These are phyloP conservation scores for Antitype chi DNA, from an alignment of 2,888 invertebrate species.

Conservation along the genomic window DNA sequence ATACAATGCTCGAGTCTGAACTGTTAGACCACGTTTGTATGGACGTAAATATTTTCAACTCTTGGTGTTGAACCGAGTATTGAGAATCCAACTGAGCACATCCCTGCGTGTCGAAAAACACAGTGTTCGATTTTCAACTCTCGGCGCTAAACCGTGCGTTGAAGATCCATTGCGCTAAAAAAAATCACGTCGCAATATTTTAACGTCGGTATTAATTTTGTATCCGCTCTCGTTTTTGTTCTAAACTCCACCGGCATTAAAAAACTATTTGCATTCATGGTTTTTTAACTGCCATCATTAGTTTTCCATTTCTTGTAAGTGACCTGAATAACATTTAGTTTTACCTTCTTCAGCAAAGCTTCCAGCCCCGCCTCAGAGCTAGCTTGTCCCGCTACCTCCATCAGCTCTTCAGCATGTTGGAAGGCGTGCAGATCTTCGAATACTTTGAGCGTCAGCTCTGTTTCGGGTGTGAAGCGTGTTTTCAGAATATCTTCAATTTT, in stretches of 20 bases:
- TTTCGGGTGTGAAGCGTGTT: constrained; percentile 94
- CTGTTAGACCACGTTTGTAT: too few species aligned
- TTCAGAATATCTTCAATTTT: constrained; percentile 93
- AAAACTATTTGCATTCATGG: neutral
- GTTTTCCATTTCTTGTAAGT: neutral
- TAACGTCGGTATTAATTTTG: neutral
- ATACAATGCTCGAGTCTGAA: too few species aligned
- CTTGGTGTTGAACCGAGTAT: too few species aligned
- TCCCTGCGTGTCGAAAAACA: too few species aligned
- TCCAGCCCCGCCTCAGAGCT: constrained; percentile 97
- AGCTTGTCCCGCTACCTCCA: constrained; percentile 96
- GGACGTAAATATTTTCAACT: too few species aligned
- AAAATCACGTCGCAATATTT: too few species aligned
- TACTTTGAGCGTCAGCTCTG: constrained; percentile 91
- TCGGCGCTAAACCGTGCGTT: too few species aligned
- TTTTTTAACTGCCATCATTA: neutral
- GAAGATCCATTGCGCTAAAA: too few species aligned
- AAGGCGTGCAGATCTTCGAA: constrained; percentile 94
- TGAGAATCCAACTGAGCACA: too few species aligned
- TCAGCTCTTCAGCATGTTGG: constrained; percentile 93
- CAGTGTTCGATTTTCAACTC: too few species aligned
- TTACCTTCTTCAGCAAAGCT: constrained; percentile 93
- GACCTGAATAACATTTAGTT: neutral
- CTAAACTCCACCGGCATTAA: neutral
- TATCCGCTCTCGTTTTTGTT: neutral